Conservation (phyloP, 2,888 invertebrate genomes). For the Platynereis dumerilii region DNA sequence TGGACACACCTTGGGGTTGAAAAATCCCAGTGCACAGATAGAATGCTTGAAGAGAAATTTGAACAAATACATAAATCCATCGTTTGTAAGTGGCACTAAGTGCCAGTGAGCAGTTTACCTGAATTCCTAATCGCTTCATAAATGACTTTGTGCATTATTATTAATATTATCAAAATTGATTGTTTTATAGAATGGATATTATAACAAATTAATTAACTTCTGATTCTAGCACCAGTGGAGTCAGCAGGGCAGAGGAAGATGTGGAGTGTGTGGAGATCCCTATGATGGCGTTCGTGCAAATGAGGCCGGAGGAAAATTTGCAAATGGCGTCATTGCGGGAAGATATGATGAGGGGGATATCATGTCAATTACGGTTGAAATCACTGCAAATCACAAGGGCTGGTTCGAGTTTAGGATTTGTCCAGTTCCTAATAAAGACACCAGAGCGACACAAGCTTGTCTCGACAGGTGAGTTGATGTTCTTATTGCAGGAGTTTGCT, state of each 20-base stretch:
- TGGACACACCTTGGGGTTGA: too few relatives aligned
- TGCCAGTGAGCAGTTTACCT: too few relatives aligned
- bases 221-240: slow-evolving; percentile 1
- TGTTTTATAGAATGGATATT: neutral
- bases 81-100: too few relatives aligned
- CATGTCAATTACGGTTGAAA: slow-evolving; percentile 65
- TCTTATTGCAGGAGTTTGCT: too few relatives aligned
- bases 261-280: slow-evolving; percentile 24
- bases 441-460: slow-evolving; percentile 39
- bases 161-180: neutral
- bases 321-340: slow-evolving; percentile 13
- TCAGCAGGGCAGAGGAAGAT: slow-evolving; percentile 14
- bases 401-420: slow-evolving; percentile 49
- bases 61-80: too few relatives aligned
- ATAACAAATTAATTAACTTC: neutral
- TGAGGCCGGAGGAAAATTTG: slow-evolving; percentile 20
- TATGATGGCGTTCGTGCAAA: slow-evolving; percentile 18
- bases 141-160: neutral
- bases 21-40: too few relatives aligned
- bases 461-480: slow-evolving; percentile 30
- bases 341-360: neutral
- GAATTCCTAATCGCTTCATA: too few relatives aligned
- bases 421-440: slow-evolving; percentile 34
- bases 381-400: slow-evolving; percentile 47
- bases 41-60: too few relatives aligned